A percentile compares a stretch with the other conserved stretches of the same genome.
Evolutionary conservation across 2,888 invertebrate species (phyloP).

Genomic region (Oegoconia quadripuncta): DNA sequence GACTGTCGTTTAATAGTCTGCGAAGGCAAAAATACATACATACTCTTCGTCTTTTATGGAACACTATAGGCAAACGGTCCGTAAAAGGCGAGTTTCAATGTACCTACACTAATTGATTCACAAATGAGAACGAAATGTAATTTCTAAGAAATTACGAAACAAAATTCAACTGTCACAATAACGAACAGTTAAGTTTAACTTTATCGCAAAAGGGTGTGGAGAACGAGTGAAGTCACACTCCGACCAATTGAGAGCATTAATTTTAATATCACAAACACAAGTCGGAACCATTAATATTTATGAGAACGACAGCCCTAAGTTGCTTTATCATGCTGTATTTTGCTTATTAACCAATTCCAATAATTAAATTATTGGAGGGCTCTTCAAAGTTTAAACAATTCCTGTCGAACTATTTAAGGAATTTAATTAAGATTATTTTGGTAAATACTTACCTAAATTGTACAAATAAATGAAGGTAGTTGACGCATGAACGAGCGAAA

Average conservation of each 20-base stretch:
- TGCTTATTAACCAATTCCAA: constrained; percentile 1
- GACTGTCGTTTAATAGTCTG: no score
- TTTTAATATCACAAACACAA: constrained; percentile 62
- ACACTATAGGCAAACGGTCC: no score
- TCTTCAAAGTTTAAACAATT: neutral
- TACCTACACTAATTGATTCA: no score
- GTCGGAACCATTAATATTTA: constrained; percentile 61
- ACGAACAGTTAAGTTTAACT: constrained; percentile 23
- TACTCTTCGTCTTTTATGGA: no score
- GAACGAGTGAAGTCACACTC: constrained; percentile 36
- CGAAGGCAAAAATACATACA: no score
- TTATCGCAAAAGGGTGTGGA: constrained; percentile 35
- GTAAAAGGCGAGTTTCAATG: no score
- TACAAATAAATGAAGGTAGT: no score
- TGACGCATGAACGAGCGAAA: no score
- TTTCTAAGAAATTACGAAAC: neutral
- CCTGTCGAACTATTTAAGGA: no score
- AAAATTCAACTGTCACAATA: neutral
- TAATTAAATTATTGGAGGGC: constrained; percentile 1
- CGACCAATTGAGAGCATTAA: constrained; percentile 63
- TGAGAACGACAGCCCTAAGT: constrained; percentile 40
- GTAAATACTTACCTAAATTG: no score
- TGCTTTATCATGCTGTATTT: constrained; percentile 18
- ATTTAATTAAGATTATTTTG: no score
- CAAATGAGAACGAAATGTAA: no score